Evolutionary conservation across 2,113 vertebrate species (phyloP), one percentile per base, ranked within the genome.

Genomic region (Paracanthobrama guichenoti): DNA sequence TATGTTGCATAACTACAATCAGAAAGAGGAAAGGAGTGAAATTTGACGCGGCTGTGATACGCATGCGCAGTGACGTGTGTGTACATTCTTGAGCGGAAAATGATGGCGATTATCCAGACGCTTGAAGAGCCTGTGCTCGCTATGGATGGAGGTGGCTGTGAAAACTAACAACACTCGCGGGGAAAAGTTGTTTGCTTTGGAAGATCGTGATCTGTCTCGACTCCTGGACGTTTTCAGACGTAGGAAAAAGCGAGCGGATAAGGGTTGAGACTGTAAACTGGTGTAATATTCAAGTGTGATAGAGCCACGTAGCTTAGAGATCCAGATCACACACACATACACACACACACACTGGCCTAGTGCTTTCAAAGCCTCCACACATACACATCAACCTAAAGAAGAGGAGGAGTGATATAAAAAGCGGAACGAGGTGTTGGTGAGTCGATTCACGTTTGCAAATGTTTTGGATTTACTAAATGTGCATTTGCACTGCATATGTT

Each of bases 71-170:
- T 9, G 35, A 50, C 48, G 67, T 82, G 72, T 90, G 90, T 89
- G 87, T 90, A 89, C 90, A 89, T 90, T 89, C 86, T 85, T 86
- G 77, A 81, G 31, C 67, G 79, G 71, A 84, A 81, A 85, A 82
- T 79, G 85, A 90, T 89, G 90, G 90, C 88, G 90, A 71, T 72
- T 79, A 79, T 88, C 86, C 86, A 87, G 84, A 88, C 5, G 67
- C 82, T 86, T 83, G 86, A 88, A 85, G 86, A 88, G 84, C 60
- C 67, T 84, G 74, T 1, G 85, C 75, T 80, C 73, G n/a, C 57
- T 11, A 20, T 76, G 73, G 85, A 73, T 64, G 80, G 83, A 79
- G 84, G 83, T 31, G 87, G 85, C 46, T 53, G 50, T 50, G 46
- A 82, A 83, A 76, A 81, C 64, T 71, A 73, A 75, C 16, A 74